Conservation (phyloP, 2,888 invertebrate genomes). For the Drosophila flavopinicola region DNA sequence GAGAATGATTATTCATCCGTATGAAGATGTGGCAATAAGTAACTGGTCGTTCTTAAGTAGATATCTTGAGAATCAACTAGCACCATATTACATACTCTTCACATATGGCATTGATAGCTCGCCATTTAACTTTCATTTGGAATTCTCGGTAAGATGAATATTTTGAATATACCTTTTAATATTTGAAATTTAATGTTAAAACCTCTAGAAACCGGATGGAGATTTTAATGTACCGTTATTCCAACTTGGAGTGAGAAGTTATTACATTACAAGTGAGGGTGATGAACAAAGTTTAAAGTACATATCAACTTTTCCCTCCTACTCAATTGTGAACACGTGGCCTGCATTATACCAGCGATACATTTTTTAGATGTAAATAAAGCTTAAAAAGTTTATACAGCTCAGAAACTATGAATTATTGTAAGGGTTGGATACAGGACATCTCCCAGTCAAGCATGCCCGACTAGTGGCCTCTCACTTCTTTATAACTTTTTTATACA, state of each 20-base stretch:
- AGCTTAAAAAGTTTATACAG: too few species aligned
- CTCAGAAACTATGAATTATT: too few species aligned
- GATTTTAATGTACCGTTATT: conserved; percentile 65
- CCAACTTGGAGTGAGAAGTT: conserved; percentile 85
- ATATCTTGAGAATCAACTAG: conserved; percentile 5
- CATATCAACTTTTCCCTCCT: conserved; percentile 83
- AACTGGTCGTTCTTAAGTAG: conserved; percentile 71
- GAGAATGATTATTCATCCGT: conserved; percentile 71
- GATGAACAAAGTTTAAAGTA: conserved; percentile 84
- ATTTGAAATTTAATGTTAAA: too few species aligned
- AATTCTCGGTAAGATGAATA: conserved; percentile 50
- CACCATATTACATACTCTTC: background rate
- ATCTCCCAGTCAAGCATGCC: too few species aligned
- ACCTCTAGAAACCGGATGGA: conserved; percentile 49
- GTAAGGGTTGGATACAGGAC: too few species aligned
- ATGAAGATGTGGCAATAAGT: conserved; percentile 55
- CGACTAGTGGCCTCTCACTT: too few species aligned
- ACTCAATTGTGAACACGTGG: conserved; percentile 84
- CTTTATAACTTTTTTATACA: too few species aligned
- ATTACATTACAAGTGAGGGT: conserved; percentile 83
- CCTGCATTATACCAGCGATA: conserved; percentile 84
- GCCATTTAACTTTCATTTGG: conserved; percentile 22
- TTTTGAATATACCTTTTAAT: too few species aligned
- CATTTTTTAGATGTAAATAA: conserved; percentile 7
- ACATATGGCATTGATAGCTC: conserved; percentile 1